Percentiles rank a stretch among this genome's conserved stretches.
Evolutionary conservation across 1,140 invertebrate genomes (phyloP).

Genomic region (Rhyacophila brunnea): DNA sequence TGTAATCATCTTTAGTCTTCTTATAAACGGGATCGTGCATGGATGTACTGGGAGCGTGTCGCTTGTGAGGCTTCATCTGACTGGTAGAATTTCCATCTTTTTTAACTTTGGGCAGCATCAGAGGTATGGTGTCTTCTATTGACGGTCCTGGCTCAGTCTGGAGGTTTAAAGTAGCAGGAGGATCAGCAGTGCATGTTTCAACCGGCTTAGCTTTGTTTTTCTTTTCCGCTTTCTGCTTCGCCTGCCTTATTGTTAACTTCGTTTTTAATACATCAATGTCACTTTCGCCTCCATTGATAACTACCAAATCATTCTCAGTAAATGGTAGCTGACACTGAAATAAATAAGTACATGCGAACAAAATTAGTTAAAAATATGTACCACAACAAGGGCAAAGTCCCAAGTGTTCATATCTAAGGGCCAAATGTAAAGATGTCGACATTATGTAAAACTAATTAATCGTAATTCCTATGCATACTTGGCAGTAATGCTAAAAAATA

Average conservation of each 20-base stretch:
- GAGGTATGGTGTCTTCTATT: constrained; percentile 37
- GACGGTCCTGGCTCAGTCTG: constrained; percentile 4
- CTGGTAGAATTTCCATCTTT: constrained; percentile 6
- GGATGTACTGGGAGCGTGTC: constrained; percentile 39
- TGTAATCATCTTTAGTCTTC: constrained; percentile 76
- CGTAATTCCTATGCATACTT: too few relatives aligned
- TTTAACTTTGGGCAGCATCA: constrained; percentile 43
- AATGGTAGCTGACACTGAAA: constrained; percentile 77
- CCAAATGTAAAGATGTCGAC: too few relatives aligned
- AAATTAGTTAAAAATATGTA: too few relatives aligned
- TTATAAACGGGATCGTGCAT: constrained; percentile 68
- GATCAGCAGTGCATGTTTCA: constrained; percentile 16
- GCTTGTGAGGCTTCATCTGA: constrained; percentile 45
- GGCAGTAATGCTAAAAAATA: too few relatives aligned
- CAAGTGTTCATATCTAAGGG: too few relatives aligned
- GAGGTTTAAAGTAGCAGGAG: neutral
- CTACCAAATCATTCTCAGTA: constrained; percentile 75
- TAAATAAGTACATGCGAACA: constrained; percentile 35
- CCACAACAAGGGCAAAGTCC: too few relatives aligned
- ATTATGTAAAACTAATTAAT: too few relatives aligned
- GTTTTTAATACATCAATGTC: constrained; percentile 69
- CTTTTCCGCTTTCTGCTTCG: constrained; percentile 69
- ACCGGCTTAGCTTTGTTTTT: constrained; percentile 60
- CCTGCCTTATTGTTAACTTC: constrained; percentile 64
- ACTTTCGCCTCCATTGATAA: constrained; percentile 83